Conservation (phyloP, 1,140 invertebrate genomes). For the Carposina sasakii region DNA sequence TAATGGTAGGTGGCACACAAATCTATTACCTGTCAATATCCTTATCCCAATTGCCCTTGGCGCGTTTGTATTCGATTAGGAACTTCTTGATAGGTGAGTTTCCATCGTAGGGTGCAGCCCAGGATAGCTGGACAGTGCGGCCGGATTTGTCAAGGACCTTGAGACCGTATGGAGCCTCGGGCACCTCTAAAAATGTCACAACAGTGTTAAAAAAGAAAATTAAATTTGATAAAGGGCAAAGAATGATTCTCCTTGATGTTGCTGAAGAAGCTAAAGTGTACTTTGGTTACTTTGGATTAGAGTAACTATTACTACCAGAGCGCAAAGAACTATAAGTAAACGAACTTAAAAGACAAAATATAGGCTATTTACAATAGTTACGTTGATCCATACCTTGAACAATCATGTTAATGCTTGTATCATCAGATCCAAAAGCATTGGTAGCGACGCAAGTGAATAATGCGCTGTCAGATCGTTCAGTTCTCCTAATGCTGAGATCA, state of each 20-base stretch:
- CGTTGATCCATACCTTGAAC: slow-evolving; percentile 96
- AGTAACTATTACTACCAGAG: too few relatives aligned
- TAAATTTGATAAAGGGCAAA: too few relatives aligned
- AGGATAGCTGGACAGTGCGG: slow-evolving; percentile 90
- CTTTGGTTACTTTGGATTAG: too few relatives aligned
- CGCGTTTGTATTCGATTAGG: slow-evolving; percentile 93
- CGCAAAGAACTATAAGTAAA: too few relatives aligned
- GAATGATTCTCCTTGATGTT: too few relatives aligned
- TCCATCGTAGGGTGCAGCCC: slow-evolving; percentile 95
- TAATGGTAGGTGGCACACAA: too few relatives aligned
- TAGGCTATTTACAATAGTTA: too few relatives aligned
- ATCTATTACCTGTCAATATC: slow-evolving; percentile 77
- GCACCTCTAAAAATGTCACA: slow-evolving; percentile 85
- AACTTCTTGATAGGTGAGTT: slow-evolving; percentile 95
- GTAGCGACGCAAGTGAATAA: slow-evolving; percentile 95
- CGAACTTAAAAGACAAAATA: too few relatives aligned
- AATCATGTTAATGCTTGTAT: slow-evolving; percentile 96
- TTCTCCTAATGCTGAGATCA: slow-evolving; percentile 90
- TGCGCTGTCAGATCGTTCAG: slow-evolving; percentile 92
- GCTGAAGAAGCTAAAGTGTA: too few relatives aligned
- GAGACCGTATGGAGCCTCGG: slow-evolving; percentile 91
- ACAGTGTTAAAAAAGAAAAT: too few relatives aligned
- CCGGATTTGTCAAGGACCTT: slow-evolving; percentile 95
- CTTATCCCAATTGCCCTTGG: slow-evolving; percentile 87
- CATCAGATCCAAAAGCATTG: slow-evolving; percentile 95